phyloP scores from a whole-genome alignment of 2,797 vertebrate genomes.

The Macropodus opercularis region DNA sequence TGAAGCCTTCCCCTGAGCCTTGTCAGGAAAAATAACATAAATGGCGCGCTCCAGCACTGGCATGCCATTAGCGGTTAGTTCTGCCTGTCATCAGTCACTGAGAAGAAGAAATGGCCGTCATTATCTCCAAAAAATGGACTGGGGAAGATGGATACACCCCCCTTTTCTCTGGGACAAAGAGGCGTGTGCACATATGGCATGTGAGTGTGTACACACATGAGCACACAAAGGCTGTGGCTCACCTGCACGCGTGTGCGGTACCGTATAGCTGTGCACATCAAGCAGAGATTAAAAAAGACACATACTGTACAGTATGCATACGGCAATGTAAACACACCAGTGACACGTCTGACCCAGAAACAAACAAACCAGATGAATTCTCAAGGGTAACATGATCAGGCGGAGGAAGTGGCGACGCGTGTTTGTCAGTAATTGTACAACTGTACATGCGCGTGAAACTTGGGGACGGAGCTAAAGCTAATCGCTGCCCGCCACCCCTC shows the following conservation, averaged over 20 bases:
- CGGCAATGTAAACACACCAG: constrained; percentile 6
- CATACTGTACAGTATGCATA: constrained; percentile 19
- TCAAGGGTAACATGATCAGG: not conserved
- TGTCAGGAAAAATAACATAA: constrained; percentile 98
- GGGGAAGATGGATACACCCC: constrained; percentile 78
- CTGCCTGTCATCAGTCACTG: constrained; percentile 96
- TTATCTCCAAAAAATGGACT: constrained; percentile 87
- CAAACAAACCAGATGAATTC: constrained; percentile 2
- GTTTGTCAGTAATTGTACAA: not conserved
- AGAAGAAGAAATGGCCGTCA: constrained; percentile 91
- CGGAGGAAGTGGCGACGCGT: not conserved
- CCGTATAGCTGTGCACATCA: constrained; percentile 32
- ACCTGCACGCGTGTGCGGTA: constrained; percentile 36
- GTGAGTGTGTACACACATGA: constrained; percentile 51
- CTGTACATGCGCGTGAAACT: not conserved
- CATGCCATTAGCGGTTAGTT: constrained; percentile 97
- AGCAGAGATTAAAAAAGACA: constrained; percentile 11
- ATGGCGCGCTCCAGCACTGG: constrained; percentile 92
- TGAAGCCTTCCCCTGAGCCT: constrained; percentile 97
- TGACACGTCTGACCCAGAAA: constrained; percentile 16
- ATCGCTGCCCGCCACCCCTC: constrained; percentile 33
- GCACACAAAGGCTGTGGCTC: constrained; percentile 42
- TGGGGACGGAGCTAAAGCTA: constrained; percentile 44
- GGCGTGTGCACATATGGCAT: constrained; percentile 45
- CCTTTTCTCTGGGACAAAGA: constrained; percentile 60